Conservation (phyloP, 2,797 vertebrate species). For the Helostoma temminkii region DNA sequence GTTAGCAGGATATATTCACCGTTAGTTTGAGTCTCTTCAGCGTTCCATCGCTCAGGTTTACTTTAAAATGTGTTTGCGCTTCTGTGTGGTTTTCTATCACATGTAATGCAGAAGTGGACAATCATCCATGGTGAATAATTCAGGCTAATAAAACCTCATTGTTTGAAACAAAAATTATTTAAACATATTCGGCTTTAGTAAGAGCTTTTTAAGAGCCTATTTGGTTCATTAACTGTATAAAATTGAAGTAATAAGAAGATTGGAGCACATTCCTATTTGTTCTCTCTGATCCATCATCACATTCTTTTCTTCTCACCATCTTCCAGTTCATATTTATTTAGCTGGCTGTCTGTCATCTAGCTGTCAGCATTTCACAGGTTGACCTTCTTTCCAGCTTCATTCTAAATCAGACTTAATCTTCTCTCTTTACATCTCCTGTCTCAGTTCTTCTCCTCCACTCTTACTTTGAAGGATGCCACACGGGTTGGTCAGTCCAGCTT, state of each 20-base stretch:
- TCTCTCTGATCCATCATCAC: slow-evolving; percentile 23
- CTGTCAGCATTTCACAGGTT: slow-evolving; percentile 32
- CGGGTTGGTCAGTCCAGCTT: slow-evolving; percentile 39
- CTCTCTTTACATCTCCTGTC: neutral
- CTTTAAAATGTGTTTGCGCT: too few species aligned
- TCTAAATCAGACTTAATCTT: slow-evolving; percentile 25
- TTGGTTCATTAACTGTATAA: slow-evolving; percentile 2
- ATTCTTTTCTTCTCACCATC: slow-evolving; percentile 29
- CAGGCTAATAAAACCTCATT: neutral
- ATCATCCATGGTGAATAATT: slow-evolving; percentile 14
- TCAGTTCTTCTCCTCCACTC: neutral
- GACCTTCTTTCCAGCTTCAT: slow-evolving; percentile 16
- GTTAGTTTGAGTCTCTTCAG: neutral
- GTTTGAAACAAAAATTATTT: slow-evolving; percentile 9
- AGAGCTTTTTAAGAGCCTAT: slow-evolving; percentile 11
- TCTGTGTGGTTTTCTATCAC: neutral
- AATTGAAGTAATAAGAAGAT: slow-evolving; percentile 2
- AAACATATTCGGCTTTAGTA: slow-evolving; percentile 7
- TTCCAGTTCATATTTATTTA: slow-evolving; percentile 37
- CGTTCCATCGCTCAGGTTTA: too few species aligned
- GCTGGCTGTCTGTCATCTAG: slow-evolving; percentile 28
- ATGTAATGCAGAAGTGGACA: neutral
- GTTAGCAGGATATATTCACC: neutral
- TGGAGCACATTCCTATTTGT: slow-evolving; percentile 8
- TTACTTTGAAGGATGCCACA: too few species aligned